Percentiles rank a stretch among this genome's conserved stretches.
These are phyloP conservation scores for Neoascia interrupta DNA, from an alignment of 2,888 invertebrate species.

Conservation along the genomic window DNA sequence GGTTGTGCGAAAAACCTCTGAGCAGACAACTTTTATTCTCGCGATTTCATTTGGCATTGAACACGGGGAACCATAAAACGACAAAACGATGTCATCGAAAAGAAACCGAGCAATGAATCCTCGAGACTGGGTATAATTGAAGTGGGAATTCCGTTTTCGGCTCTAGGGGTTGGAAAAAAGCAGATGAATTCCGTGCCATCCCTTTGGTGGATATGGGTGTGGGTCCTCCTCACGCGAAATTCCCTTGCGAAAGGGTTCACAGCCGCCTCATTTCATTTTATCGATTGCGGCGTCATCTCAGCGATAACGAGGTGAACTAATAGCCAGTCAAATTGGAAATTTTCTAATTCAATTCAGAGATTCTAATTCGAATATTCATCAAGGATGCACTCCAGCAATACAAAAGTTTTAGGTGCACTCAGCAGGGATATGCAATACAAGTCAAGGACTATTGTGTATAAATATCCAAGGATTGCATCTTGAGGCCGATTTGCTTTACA, in stretches of 20 bases:
- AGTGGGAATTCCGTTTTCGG: conserved; percentile 58
- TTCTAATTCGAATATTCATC: conserved; percentile 62
- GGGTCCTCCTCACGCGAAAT: conserved; percentile 21
- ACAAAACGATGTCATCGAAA: conserved; percentile 8
- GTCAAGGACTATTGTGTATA: conserved; percentile 21
- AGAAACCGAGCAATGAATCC: conserved; percentile 48
- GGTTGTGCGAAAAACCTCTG: conserved; percentile 51
- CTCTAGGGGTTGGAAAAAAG: conserved; percentile 21
- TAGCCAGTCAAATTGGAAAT: conserved; percentile 39
- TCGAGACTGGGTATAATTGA: conserved; percentile 63
- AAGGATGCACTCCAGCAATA: neutral
- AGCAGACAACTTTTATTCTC: conserved; percentile 67
- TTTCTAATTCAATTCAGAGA: conserved; percentile 32
- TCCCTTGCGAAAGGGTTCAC: conserved; percentile 47
- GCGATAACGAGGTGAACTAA: conserved; percentile 10
- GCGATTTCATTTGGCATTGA: conserved; percentile 55
- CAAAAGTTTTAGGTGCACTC: no score
- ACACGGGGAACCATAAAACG: conserved; percentile 53
- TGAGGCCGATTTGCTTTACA: conserved; percentile 45
- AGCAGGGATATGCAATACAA: no score
- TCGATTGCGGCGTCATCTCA: conserved; percentile 48
- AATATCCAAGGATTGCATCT: conserved; percentile 13
- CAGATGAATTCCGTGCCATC: conserved; percentile 23
- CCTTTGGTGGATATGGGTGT: neutral
- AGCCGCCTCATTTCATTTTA: conserved; percentile 20